Evolutionary conservation across 2,797 vertebrate genomes (phyloP), one percentile per base, ranked within the genome.

Genomic region (Sebastes minor): DNA sequence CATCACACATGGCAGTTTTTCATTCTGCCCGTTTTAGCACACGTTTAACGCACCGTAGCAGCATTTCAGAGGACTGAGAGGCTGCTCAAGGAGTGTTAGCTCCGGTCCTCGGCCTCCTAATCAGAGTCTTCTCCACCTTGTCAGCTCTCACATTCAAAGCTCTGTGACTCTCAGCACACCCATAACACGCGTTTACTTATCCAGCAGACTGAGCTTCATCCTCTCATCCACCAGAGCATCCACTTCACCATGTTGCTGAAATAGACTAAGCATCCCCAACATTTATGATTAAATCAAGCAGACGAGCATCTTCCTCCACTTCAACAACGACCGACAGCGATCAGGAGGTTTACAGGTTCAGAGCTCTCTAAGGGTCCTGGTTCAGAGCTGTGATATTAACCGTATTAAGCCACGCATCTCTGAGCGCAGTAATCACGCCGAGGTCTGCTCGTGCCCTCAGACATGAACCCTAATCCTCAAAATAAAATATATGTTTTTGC

Each of bases 261-360:
- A 60, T 13, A 42, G 14, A 14, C 13, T 13, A 14, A 3, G n/a
- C 18, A n/a, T 28, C 12, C 9, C 28, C 59, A 57, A 60, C 53
- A 71, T 57, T 28, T 5, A 4, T 9, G 27, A 72, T 62, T 64
- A 56, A 42, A 56, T 76, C 53, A 72, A 68, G 59, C 68, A 38
- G 77, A 83, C 59, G 46, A 71, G 77, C 65, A 67, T 72, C 65
- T 25, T 57, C 23, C 38, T 64, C 32, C 70, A 22, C 84, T 46
- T 75, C 32, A 70, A 1, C 63, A 57, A 73, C 56, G 33, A 53
- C 14, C 14, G 38, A 42, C 27, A 68, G n/a, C 52, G 32, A 57
- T 23, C 28, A 25, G 61, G 25, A 16, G 5, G 67, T 73, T 78
- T 59, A 60, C 22, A 61, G 56, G 75, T 79, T 83, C 68, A 74